Percentiles rank a stretch among this genome's conserved stretches.
These are phyloP conservation scores for Latrodectus elegans DNA, from an alignment of 2,888 invertebrate genomes.

Conservation along the genomic window DNA sequence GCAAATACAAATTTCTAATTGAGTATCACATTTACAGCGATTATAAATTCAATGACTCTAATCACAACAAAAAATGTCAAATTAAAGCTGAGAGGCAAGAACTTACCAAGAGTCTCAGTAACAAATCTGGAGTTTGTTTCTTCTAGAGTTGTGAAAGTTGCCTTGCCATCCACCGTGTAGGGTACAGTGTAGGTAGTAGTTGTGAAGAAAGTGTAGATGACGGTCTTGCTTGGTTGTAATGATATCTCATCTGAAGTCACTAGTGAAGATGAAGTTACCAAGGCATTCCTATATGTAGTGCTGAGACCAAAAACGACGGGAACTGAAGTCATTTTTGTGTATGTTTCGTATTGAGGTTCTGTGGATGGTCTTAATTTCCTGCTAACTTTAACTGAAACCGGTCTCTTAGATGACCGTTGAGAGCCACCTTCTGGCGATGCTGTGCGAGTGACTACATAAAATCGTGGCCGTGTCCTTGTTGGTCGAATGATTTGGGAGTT, in stretches of 20 bases:
- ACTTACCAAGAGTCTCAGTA: slow-evolving; percentile 62
- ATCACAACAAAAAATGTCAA: too few relatives aligned
- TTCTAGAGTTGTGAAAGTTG: slow-evolving; percentile 88
- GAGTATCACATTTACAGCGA: too few relatives aligned
- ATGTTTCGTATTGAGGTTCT: slow-evolving; percentile 62
- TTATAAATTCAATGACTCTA: too few relatives aligned
- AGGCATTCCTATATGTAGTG: slow-evolving; percentile 67
- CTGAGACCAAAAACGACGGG: slow-evolving; percentile 70
- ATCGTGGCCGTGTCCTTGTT: slow-evolving; percentile 57
- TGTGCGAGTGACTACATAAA: slow-evolving; percentile 70
- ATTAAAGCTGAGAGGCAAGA: too few relatives aligned
- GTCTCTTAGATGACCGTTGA: slow-evolving; percentile 42
- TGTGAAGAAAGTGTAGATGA: slow-evolving; percentile 70
- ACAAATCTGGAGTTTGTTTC: slow-evolving; percentile 91
- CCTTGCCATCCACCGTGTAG: slow-evolving; percentile 81
- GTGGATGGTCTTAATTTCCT: slow-evolving; percentile 57
- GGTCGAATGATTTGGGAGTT: slow-evolving; percentile 48
- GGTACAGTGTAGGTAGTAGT: slow-evolving; percentile 72
- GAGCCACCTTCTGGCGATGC: slow-evolving; percentile 53
- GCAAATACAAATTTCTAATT: too few relatives aligned
- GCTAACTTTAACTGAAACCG: slow-evolving; percentile 65
- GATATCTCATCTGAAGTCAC: slow-evolving; percentile 26
- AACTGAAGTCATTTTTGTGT: slow-evolving; percentile 67
- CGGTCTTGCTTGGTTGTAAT: slow-evolving; percentile 45
- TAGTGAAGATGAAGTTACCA: slow-evolving; percentile 64